Evolutionary conservation across 2,113 vertebrate genomes (phyloP).

Genomic region (Antigone vipio): DNA sequence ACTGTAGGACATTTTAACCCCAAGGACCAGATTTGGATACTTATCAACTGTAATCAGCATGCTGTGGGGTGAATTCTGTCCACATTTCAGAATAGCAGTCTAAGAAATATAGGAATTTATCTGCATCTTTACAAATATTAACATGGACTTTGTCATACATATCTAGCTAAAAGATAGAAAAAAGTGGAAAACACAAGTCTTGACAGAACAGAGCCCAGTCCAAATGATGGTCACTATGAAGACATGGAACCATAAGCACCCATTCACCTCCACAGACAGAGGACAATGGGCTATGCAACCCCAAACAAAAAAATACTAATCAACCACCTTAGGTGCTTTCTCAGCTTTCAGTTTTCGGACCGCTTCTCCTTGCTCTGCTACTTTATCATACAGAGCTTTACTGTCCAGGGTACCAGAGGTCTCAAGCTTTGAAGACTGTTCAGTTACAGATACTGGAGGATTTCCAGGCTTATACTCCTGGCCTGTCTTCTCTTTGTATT

Average conservation of each 20-base stretch:
- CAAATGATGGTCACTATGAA: neutral
- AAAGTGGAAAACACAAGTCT: neutral
- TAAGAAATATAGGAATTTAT: neutral
- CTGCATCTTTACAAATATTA: neutral
- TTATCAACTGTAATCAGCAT: neutral
- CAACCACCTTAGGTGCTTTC: conserved; percentile 73
- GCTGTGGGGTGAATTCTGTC: neutral
- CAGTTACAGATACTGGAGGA: conserved; percentile 18
- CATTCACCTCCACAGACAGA: neutral
- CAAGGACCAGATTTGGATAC: neutral
- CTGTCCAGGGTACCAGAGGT: neutral
- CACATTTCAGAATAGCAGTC: neutral
- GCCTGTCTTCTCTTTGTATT: conserved; percentile 89
- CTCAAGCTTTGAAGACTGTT: neutral
- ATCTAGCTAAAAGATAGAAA: neutral
- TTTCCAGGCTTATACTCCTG: conserved; percentile 89
- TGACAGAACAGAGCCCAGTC: neutral
- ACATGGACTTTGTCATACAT: neutral
- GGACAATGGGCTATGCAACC: neutral
- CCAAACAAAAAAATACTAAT: neutral
- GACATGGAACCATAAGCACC: neutral
- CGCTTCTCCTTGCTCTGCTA: conserved; percentile 67
- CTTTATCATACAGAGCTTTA: conserved; percentile 70
- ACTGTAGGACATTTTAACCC: neutral
- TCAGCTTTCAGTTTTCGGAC: conserved; percentile 85